Base-by-base conservation (phyloP, 2,888 invertebrate genomes). In the Papilio demoleus region DNA sequence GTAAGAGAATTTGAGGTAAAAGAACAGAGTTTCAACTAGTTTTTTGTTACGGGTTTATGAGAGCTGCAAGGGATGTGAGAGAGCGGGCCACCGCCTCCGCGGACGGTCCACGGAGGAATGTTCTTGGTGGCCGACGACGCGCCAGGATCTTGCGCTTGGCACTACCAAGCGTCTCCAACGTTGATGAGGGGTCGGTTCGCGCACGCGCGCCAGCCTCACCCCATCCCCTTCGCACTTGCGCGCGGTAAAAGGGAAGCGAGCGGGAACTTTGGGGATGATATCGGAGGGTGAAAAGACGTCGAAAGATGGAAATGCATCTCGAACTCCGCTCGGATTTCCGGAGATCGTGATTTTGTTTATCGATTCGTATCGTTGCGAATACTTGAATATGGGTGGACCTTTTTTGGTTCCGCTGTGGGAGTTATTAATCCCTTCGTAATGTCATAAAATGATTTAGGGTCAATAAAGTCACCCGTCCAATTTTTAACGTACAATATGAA, bases 301-400 rank as follows among this genome's bases (percentile, higher is more conserved):
- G 90, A 88, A 90, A 89, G 90, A 90, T 91, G 91, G 91, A 91
- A 92, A 90, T 92, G 91, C 92, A 92, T 92, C 90, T 90, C 86
- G 86, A 85, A 88, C 87, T 88, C 82, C 82, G 90, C 87, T 90
- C 91, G 90, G 91, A 91, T 92, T 91, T 92, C 92, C 92, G 89
- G 86, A 82, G 89, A 86, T 87, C 80, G 88, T 89, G 91, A 92
- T 91, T 90, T 91, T 89, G 89, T 89, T 92, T 92, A 92, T 92
- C 90, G 92, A 92, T 92, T 92, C 86, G 86, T 84, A 86, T 87
- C 85, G 83, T 75, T 75, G 70, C 76, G 74, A 82, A 81, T 80
- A 78, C 79, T 82, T 82, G 79, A 77, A 78, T 53, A 56, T 81
- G 79, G 78, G 79, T 70, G 72, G 72, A 79, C 79, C 80, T 83